These are phyloP conservation scores for Oriolus oriolus DNA, from an alignment of 2,113 vertebrate species.

Conservation along the genomic window DNA sequence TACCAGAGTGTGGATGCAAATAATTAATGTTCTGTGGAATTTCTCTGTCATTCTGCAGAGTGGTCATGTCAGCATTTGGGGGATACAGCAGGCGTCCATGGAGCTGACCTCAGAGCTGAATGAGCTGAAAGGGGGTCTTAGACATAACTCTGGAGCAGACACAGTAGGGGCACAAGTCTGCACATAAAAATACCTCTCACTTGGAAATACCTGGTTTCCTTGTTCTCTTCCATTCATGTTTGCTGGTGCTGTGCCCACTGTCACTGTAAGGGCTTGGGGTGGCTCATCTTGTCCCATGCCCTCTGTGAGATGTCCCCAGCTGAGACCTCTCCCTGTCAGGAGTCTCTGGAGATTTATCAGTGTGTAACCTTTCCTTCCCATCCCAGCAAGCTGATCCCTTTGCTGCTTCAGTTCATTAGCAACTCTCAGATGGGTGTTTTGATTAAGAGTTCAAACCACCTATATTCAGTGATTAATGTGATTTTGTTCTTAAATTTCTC, in stretches of 20 bases:
- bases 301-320: neutral
- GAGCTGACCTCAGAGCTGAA: neutral
- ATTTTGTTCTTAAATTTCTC: neutral
- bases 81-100: neutral
- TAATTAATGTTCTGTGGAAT: neutral
- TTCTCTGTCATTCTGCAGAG: neutral
- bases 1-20: neutral
- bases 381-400: neutral
- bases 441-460: neutral
- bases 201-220: neutral
- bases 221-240: neutral
- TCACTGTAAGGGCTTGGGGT: neutral
- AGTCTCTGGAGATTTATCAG: neutral
- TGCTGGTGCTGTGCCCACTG: neutral
- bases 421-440: neutral
- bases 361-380: neutral
- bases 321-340: neutral
- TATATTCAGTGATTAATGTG: neutral
- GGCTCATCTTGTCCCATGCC: accelerated
- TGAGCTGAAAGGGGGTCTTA: neutral
- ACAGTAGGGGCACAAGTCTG: neutral
- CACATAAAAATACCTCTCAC: neutral
- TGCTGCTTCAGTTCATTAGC: neutral
- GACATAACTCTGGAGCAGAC: neutral
- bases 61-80: neutral